Conservation (phyloP, 2,113 vertebrate species). For the Hippopotamus amphibius region DNA sequence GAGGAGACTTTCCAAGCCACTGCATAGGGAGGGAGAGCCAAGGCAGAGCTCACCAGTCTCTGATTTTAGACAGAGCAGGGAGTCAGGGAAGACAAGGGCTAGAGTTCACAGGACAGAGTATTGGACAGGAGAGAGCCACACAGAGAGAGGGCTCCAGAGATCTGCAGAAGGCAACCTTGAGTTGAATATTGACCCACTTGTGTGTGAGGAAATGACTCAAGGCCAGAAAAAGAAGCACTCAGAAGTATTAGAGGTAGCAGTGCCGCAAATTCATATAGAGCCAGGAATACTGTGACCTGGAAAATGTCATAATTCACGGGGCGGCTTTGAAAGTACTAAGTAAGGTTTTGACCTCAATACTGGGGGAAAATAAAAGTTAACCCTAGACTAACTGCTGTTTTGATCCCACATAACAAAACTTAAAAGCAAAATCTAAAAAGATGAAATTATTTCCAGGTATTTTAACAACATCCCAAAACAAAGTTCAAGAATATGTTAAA, state of each 20-base stretch:
- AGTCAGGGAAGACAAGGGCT: not conserved
- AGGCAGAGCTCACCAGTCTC: not conserved
- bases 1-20: not conserved
- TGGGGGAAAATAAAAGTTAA: not conserved
- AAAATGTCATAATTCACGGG: not conserved
- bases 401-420: not conserved
- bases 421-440: conserved; percentile 39
- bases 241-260: not conserved
- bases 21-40: not conserved
- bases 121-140: not conserved
- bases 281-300: not conserved
- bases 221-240: not conserved
- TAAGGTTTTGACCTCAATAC: not conserved
- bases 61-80: not conserved
- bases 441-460: conserved; percentile 2
- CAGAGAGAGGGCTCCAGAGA: not conserved
- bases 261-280: not conserved
- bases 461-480: conserved; percentile 20
- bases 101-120: not conserved
- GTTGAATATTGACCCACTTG: not conserved
- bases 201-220: not conserved
- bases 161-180: not conserved
- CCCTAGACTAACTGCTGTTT: not conserved
- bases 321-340: not conserved
- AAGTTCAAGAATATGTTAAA: conserved; percentile 1